Conservation (phyloP, 2,797 vertebrate genomes). For the Lemur catta region DNA sequence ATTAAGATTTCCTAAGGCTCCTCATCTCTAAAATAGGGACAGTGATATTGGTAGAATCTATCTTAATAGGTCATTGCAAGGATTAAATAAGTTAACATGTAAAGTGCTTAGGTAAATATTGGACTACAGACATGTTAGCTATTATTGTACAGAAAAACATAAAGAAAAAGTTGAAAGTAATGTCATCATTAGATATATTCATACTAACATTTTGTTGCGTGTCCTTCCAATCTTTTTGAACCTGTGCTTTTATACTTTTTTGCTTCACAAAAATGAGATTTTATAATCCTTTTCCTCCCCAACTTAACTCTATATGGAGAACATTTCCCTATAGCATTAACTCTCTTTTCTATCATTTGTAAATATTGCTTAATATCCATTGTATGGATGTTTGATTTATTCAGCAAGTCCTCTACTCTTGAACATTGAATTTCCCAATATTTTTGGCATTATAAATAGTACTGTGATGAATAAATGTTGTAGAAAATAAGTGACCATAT, state of each 20-base stretch:
- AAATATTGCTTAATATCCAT: neutral
- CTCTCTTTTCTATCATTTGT: neutral
- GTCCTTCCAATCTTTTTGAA: neutral
- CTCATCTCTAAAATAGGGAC: neutral
- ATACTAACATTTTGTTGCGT: neutral
- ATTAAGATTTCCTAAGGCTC: neutral
- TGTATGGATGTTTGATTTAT: neutral
- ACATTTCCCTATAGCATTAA: neutral
- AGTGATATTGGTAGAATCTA: slow-evolving; percentile 6
- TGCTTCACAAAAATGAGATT: slow-evolving; percentile 18
- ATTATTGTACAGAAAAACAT: neutral
- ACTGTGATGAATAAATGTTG: neutral
- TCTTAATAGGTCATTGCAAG: neutral
- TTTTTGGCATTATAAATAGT: neutral
- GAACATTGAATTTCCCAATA: neutral
- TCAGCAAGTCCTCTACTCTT: neutral
- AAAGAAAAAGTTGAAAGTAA: slow-evolving; percentile 6
- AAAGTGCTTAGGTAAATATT: neutral
- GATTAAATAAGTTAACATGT: neutral
- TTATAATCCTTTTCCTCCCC: neutral
- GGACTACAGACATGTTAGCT: slow-evolving; percentile 14
- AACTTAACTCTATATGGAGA: neutral
- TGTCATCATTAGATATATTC: neutral
- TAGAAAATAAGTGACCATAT: neutral
- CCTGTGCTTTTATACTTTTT: neutral